These are phyloP conservation scores for Sitobion miscanthi DNA, from an alignment of 1,140 invertebrate genomes.

Conservation along the genomic window DNA sequence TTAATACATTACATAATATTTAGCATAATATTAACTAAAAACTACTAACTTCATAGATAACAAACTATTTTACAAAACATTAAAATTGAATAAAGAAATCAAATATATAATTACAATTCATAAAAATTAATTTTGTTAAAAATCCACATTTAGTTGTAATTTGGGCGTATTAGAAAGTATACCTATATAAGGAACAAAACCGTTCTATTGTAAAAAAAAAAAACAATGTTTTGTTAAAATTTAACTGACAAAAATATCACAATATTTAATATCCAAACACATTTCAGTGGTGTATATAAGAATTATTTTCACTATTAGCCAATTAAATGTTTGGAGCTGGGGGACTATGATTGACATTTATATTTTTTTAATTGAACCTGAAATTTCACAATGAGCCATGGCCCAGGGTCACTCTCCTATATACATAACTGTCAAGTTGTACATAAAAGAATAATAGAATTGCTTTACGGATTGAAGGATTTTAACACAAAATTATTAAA, in stretches of 20 bases:
- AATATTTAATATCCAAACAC: not conserved
- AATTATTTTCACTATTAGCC: not conserved
- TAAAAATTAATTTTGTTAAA: not conserved
- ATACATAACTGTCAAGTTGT: not conserved
- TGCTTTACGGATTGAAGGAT: not conserved
- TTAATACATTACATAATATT: not conserved
- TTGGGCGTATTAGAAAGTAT: not conserved
- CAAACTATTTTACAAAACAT: slow-evolving; percentile 40
- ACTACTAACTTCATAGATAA: slow-evolving; percentile 11
- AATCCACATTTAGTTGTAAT: not conserved
- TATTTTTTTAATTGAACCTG: not conserved
- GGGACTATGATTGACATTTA: not conserved
- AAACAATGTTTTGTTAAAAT: not conserved
- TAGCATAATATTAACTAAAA: slow-evolving; percentile 14
- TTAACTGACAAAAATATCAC: slow-evolving; percentile 19
- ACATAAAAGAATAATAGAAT: not conserved
- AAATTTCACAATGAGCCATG: not conserved
- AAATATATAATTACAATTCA: slow-evolving; percentile 19
- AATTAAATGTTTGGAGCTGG: not conserved
- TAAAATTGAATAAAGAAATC: slow-evolving; percentile 28
- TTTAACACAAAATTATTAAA: not conserved
- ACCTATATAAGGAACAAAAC: slow-evolving; percentile 20
- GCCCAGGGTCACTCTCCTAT: not conserved
- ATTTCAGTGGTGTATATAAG: not conserved
- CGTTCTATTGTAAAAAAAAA: slow-evolving; percentile 12